A percentile compares a stretch with the other conserved stretches of the same genome.
These are phyloP conservation scores for Pocillopora verrucosa DNA, from an alignment of 64 coral and sea anemone genomes.

Conservation along the genomic window DNA sequence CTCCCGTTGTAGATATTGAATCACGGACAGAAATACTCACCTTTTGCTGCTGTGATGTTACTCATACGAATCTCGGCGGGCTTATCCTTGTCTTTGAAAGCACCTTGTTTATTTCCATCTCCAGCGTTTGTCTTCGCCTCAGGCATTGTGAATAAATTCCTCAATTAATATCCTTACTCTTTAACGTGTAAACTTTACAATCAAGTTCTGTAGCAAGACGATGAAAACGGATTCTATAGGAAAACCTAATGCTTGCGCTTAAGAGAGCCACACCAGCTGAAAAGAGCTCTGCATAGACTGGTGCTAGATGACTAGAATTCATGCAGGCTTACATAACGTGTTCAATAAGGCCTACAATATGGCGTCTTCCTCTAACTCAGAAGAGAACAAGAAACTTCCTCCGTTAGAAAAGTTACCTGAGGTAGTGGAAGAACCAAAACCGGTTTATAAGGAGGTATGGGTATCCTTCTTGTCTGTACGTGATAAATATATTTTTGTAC, in stretches of 20 bases:
- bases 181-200: no score
- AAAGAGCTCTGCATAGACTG: not conserved
- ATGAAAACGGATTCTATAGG: conserved; percentile 29
- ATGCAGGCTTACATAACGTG: not conserved
- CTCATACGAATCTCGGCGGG: conserved; percentile 97
- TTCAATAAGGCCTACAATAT: not conserved
- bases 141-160: conserved; percentile 68
- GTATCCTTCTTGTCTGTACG: not conserved
- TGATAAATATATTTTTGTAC: not conserved
- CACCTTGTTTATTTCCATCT: conserved; percentile 47
- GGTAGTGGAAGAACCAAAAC: not conserved
- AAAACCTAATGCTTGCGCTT: not conserved
- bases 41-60: conserved; percentile 97
- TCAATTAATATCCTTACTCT: not conserved
- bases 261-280: not conserved
- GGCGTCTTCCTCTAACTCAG: not conserved
- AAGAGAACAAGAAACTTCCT: not conserved
- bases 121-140: conserved; percentile 49
- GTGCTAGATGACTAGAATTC: not conserved
- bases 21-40: not conserved
- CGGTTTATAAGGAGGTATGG: not conserved
- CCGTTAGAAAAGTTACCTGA: not conserved
- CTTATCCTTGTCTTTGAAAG: conserved; percentile 98
- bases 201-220: not conserved
- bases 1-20: not conserved